Base-by-base conservation (phyloP, 2,113 vertebrate genomes). In the Xiphophorus maculatus region DNA sequence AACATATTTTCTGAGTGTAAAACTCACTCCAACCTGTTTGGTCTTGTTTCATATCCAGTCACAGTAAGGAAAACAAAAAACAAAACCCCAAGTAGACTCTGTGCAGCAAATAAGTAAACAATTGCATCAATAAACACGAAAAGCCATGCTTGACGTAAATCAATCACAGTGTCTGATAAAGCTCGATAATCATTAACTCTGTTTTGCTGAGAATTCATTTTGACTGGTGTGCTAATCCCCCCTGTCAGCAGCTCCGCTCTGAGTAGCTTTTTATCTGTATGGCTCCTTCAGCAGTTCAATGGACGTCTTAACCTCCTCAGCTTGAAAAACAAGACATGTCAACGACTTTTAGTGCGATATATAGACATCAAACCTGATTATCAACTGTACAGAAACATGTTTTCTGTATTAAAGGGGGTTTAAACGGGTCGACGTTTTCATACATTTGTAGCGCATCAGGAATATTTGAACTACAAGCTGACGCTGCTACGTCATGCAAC, bases 161-260 rank as follows among this genome's bases (percentile, higher is more conserved):
- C 95, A 96, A 94, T 95, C 94, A 95, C 93, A 91, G 91, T 60
- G 27, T 58, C 81, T 85, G 94, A 96, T 96, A 96, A 94, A 85
- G 2, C 75, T 44, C 40, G 44, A 73, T 84, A 95, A 96, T 95
- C 71, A 96, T 96, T 96, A 95, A 96, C 95, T 22, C 30, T 88
- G 89, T 94, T 95, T 90, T 95, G 94, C 95, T 94, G 94, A 94
- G 91, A 86, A 90, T 92, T 91, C 90, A 90, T 83, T 92, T 91
- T 88, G 88, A 82, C 87, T 81, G 80, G 83, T 69, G 87, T 84
- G 84, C 75, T 75, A 63, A 90, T 94, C 88, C 1, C 74, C 74
- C 87, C 87, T 69, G 93, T 94, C 92, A 92, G 91, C 90, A 87
- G 80, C 84, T 90, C 80, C 37, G 73, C 86, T 66, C 74, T 15